Evolutionary conservation across 2,888 invertebrate species (phyloP).

Genomic region (Luffia ferchaultella): DNA sequence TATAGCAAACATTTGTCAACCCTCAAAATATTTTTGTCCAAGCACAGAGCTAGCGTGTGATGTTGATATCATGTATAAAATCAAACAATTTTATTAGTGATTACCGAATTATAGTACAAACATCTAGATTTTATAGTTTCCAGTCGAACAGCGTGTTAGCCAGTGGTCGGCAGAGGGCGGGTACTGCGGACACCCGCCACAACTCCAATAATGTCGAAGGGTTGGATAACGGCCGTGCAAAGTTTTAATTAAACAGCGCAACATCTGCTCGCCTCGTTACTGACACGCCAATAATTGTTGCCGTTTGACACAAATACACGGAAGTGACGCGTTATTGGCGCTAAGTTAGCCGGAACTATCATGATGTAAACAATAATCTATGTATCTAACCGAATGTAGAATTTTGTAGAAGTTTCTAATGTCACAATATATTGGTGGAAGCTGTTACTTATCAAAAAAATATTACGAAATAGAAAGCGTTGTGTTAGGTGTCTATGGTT

Average conservation of each 20-base stretch:
- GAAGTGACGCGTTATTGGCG: background rate
- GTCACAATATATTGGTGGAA: too few relatives aligned
- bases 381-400: background rate
- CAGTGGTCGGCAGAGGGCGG: background rate
- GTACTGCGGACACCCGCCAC: constrained; percentile 14
- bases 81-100: too few relatives aligned
- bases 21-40: too few relatives aligned
- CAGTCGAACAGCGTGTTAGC: too few relatives aligned
- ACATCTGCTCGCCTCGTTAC: constrained; percentile 46
- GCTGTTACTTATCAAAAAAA: too few relatives aligned
- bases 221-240: constrained; percentile 42
- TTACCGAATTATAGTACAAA: too few relatives aligned
- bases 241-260: constrained; percentile 58
- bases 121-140: background rate
- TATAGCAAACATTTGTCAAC: too few relatives aligned
- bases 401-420: too few relatives aligned
- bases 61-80: too few relatives aligned
- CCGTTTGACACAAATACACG: constrained; percentile 3
- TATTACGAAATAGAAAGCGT: too few relatives aligned
- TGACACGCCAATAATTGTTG: constrained; percentile 48
- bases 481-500: too few relatives aligned
- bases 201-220: constrained; percentile 45
- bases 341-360: background rate
- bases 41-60: too few relatives aligned
- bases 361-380: background rate